Evolutionary conservation across 1,140 invertebrate species (phyloP), one percentile per base, ranked within the genome.

Genomic region (Saccostrea glomerata): DNA sequence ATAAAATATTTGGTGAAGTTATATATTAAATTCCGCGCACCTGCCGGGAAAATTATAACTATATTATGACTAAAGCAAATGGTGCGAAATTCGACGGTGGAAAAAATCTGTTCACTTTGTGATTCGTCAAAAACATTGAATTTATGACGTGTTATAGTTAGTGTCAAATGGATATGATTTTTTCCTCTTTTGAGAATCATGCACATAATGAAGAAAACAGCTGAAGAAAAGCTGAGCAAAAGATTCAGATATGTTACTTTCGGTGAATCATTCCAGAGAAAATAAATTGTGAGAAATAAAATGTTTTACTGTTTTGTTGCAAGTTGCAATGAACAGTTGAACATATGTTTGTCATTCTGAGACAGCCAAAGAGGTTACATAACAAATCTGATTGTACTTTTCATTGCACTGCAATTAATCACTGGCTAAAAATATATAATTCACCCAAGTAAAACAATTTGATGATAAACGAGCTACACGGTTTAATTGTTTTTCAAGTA

Each of bases 11-110:
- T 84, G 82, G 82, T 84, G 82, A 84, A 84, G 82, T 84, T 84
- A 84, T 84, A 84, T 84, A 84, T 84, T 84, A 54, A 84, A 84
- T 84, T 84, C 82, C 82, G n/a, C 82, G 82, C 82, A 84, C 82
- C 82, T 84, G 82, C 82, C 30, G 82, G 7, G 82, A 47, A 84
- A 84, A 84, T 84, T 84, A 84, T 84, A 84, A 84, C 82, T 56
- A 84, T 84, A 56, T 84, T n/a, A 56, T 84, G 82, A 84, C 82
- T 17, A 20, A 23, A 23, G 40, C 23, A 56, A 84, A 84, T 84
- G 47, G 82, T 84, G 82, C 36, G n/a, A 84, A 84, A 77, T 77
- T 77, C 70, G 70, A 77, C 70, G 30, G 70, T 25, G 25, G 30
- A 2, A 36, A 77, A 77, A 36, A 36, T 25, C 23, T 15, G 11